Evolutionary conservation across 2,113 vertebrate genomes (phyloP).

Genomic region (Tyto alba): DNA sequence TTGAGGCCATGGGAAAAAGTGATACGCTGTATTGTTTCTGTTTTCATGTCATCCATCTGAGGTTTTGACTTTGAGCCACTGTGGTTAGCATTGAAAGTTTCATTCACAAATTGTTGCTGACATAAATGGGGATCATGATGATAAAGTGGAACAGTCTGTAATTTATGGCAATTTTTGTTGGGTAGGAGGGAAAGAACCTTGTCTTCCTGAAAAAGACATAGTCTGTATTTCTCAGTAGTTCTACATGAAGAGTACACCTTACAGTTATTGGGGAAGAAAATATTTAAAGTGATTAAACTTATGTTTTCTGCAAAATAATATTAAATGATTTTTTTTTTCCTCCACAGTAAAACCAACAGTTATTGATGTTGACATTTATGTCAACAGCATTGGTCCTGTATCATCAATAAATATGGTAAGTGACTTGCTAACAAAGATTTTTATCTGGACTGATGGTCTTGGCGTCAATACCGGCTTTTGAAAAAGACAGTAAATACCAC

Average conservation of each 20-base stretch:
- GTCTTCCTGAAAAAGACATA: neutral
- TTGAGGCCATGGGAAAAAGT: neutral
- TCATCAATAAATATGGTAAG: conserved; percentile 98
- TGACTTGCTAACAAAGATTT: conserved; percentile 25
- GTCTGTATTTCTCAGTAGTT: neutral
- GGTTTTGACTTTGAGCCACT: neutral
- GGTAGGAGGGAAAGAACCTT: neutral
- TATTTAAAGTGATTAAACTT: neutral
- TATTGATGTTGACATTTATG: conserved; percentile 92
- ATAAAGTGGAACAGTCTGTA: neutral
- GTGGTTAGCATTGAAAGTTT: neutral
- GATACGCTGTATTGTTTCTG: neutral
- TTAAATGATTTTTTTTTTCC: conserved; percentile 27
- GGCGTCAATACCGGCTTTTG: neutral
- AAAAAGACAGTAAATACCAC: neutral
- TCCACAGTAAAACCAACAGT: conserved; percentile 89
- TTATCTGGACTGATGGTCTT: neutral
- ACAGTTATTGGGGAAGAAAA: neutral
- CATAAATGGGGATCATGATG: neutral
- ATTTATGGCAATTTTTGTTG: neutral
- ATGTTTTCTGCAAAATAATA: neutral
- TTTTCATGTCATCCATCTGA: neutral
- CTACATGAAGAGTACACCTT: neutral
- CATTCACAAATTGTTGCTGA: neutral
- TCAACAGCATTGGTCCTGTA: conserved; percentile 96